Evolutionary conservation across 2,888 invertebrate genomes (phyloP).

Genomic region (Yponomeuta sedellus): DNA sequence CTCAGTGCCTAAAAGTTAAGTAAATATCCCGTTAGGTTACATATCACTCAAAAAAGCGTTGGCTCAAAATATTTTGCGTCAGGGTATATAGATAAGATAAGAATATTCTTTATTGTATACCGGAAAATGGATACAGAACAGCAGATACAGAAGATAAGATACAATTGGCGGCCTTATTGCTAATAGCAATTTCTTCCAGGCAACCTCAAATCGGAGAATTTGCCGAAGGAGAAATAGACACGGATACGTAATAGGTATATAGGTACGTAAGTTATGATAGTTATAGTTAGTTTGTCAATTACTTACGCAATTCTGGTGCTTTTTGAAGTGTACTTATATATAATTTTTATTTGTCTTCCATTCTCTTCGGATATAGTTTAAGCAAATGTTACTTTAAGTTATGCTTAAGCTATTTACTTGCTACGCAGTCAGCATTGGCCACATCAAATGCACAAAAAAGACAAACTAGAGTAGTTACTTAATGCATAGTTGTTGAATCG

Average conservation of each 20-base stretch:
- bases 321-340: conserved; percentile 8
- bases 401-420: not conserved
- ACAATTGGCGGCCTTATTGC: too few species aligned
- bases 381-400: not conserved
- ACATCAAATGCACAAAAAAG: not conserved
- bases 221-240: too few species aligned
- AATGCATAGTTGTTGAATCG: too few species aligned
- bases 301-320: conserved; percentile 2
- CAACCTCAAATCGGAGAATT: too few species aligned
- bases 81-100: not conserved
- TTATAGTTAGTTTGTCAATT: not conserved
- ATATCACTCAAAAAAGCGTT: not conserved
- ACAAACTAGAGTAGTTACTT: too few species aligned
- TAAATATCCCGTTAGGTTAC: not conserved
- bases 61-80: not conserved
- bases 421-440: not conserved
- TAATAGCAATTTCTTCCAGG: too few species aligned
- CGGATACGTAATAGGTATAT: too few species aligned
- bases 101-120: too few species aligned
- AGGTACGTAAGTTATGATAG: not conserved
- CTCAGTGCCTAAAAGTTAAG: too few species aligned
- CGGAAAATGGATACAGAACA: too few species aligned
- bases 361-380: not conserved
- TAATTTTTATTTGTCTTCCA: not conserved
- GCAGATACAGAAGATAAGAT: too few species aligned